Evolutionary conservation across 2,797 vertebrate species (phyloP).

Genomic region (Lophura swinhoii): DNA sequence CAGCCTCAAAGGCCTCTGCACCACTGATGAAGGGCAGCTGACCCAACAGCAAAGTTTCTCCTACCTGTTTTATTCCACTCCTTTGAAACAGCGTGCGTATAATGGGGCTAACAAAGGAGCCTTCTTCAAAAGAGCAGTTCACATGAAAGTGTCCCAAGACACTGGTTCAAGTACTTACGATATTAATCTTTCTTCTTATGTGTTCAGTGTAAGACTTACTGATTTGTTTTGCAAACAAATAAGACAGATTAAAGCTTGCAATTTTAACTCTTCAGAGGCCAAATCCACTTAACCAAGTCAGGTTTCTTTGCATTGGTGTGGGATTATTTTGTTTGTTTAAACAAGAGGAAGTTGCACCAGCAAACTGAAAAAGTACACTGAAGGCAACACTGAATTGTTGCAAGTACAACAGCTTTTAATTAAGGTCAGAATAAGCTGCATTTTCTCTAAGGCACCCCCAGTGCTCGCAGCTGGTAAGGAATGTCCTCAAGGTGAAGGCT

Average conservation of each 20-base stretch:
- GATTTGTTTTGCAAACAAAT: neutral
- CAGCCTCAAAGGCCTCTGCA: neutral
- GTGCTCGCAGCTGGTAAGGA: neutral
- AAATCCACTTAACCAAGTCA: neutral
- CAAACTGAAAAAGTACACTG: neutral
- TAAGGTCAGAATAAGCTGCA: neutral
- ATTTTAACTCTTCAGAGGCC: neutral
- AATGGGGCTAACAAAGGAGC: neutral
- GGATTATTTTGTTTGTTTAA: neutral
- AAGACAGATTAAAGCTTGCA: neutral
- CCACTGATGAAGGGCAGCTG: neutral
- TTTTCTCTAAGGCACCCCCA: neutral
- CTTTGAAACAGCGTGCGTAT: neutral
- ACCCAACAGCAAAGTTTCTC: neutral
- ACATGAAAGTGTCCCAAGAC: neutral
- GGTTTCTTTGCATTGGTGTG: neutral
- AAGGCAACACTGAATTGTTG: neutral
- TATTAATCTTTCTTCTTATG: neutral
- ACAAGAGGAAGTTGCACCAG: neutral
- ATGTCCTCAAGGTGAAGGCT: neutral
- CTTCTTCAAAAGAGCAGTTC: neutral
- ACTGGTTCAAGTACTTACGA: neutral
- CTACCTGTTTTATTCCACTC: neutral
- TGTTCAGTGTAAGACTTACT: neutral
- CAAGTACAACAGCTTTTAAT: neutral